Evolutionary conservation across 2,888 invertebrate species (phyloP).

Genomic region (Drosophila kambysellisi): DNA sequence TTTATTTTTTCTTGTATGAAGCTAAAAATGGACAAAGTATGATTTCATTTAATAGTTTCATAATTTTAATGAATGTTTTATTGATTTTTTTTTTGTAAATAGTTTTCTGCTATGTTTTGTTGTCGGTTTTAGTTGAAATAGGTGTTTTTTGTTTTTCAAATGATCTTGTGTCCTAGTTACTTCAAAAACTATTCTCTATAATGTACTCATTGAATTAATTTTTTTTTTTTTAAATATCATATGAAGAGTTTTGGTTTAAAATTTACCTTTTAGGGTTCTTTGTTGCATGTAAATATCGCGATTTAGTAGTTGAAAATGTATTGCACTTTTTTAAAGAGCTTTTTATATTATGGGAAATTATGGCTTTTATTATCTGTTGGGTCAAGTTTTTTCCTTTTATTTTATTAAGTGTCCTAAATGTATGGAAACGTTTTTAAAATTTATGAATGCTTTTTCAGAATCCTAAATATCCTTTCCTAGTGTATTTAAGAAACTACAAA

Average conservation of each 20-base stretch:
- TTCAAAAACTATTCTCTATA: slow-evolving; percentile 60
- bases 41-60: slow-evolving; percentile 30
- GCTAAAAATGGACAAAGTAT: slow-evolving; percentile 76
- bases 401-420: slow-evolving; percentile 18
- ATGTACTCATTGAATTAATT: slow-evolving; percentile 42
- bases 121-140: slow-evolving; percentile 43
- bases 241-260: slow-evolving; percentile 51
- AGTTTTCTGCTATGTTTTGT: slow-evolving; percentile 52
- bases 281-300: slow-evolving; percentile 38
- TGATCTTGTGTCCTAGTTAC: slow-evolving; percentile 60
- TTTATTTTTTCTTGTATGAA: slow-evolving; percentile 56
- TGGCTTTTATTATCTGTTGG: slow-evolving; percentile 17
- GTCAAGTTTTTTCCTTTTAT: neutral
- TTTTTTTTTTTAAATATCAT: slow-evolving; percentile 32
- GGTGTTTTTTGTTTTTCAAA: slow-evolving; percentile 22
- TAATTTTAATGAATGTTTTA: slow-evolving; percentile 33
- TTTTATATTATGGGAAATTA: slow-evolving; percentile 17
- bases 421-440: slow-evolving; percentile 10
- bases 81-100: slow-evolving; percentile 61
- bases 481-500: slow-evolving; percentile 24
- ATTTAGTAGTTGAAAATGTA: slow-evolving; percentile 35
- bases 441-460: slow-evolving; percentile 6
- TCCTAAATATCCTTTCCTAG: slow-evolving; percentile 1
- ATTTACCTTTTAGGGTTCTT: slow-evolving; percentile 39
- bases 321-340: slow-evolving; percentile 16